Conservation (phyloP, 2,797 vertebrate genomes). For the Prunella strophiata region DNA sequence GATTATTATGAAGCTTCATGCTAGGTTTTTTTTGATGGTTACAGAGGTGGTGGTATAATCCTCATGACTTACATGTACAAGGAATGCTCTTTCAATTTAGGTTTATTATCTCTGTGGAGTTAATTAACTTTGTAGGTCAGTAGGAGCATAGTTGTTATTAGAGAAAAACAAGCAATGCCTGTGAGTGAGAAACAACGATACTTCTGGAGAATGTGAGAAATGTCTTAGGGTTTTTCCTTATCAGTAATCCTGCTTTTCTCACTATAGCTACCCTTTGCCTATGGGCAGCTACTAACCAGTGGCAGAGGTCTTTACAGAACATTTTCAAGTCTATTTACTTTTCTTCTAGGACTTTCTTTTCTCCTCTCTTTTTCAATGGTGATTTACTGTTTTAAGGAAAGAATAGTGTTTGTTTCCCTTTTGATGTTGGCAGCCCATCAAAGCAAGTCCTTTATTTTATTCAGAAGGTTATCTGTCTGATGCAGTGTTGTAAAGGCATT, state of each 20-base stretch:
- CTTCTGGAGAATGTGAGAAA: background rate
- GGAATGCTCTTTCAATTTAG: conserved; percentile 6
- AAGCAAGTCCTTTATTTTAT: background rate
- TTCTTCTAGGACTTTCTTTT: background rate
- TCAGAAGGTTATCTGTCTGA: background rate
- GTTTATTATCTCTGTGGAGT: conserved; percentile 12
- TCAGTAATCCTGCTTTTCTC: background rate
- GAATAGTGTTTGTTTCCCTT: background rate
- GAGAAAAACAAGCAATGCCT: background rate
- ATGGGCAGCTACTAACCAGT: too few relatives aligned
- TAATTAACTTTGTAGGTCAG: conserved; percentile 1
- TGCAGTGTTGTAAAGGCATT: background rate
- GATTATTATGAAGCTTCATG: background rate
- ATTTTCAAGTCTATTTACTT: background rate
- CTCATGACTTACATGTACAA: background rate
- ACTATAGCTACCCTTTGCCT: background rate
- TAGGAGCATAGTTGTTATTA: background rate
- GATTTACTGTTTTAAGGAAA: background rate
- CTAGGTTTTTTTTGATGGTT: background rate
- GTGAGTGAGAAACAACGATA: background rate
- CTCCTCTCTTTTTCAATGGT: background rate
- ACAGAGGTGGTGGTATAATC: background rate
- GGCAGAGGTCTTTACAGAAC: background rate
- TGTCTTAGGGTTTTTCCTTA: background rate
- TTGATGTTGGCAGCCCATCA: background rate